Percentiles rank a stretch among this genome's conserved stretches.
Evolutionary conservation across 1,140 invertebrate species (phyloP).

Genomic region (Delia radicum): DNA sequence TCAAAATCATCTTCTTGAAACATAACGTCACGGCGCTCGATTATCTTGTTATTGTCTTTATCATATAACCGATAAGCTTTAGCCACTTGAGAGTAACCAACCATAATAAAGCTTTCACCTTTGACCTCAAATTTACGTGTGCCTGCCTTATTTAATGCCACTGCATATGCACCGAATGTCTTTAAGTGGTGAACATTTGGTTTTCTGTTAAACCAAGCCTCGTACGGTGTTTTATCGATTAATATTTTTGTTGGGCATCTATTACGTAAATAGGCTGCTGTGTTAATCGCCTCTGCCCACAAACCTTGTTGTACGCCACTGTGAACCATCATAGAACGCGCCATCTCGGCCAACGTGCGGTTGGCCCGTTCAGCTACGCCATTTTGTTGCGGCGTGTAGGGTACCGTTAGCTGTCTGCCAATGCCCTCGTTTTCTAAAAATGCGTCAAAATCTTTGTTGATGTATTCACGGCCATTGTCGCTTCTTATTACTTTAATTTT

Average conservation of each 20-base stretch:
- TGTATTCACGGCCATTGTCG: constrained; percentile 54
- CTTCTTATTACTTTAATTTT: constrained; percentile 43
- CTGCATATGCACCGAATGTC: too few relatives aligned
- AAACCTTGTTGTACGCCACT: constrained; percentile 43
- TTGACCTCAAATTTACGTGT: too few relatives aligned
- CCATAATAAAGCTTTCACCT: too few relatives aligned
- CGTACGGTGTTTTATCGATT: constrained; percentile 40
- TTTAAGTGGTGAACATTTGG: constrained; percentile 6
- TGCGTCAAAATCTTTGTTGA: constrained; percentile 20
- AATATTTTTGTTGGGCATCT: constrained; percentile 42
- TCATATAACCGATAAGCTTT: constrained; percentile 15
- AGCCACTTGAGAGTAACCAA: too few relatives aligned
- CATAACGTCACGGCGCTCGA: constrained; percentile 21
- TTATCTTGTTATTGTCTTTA: background rate
- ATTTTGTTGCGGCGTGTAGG: constrained; percentile 52
- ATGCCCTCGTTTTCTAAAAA: constrained; percentile 24
- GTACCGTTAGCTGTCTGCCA: constrained; percentile 33
- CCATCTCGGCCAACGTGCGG: constrained; percentile 33
- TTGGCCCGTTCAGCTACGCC: constrained; percentile 44
- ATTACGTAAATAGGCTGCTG: constrained; percentile 48
- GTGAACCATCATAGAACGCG: constrained; percentile 45
- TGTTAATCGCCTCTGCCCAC: constrained; percentile 57
- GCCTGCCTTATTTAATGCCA: too few relatives aligned
- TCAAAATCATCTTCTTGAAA: background rate
- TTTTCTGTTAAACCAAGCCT: constrained; percentile 38